A percentile compares a stretch with the other conserved stretches of the same genome.
Evolutionary conservation across 1,140 invertebrate species (phyloP).

Genomic region (Drosophila kepulauana): DNA sequence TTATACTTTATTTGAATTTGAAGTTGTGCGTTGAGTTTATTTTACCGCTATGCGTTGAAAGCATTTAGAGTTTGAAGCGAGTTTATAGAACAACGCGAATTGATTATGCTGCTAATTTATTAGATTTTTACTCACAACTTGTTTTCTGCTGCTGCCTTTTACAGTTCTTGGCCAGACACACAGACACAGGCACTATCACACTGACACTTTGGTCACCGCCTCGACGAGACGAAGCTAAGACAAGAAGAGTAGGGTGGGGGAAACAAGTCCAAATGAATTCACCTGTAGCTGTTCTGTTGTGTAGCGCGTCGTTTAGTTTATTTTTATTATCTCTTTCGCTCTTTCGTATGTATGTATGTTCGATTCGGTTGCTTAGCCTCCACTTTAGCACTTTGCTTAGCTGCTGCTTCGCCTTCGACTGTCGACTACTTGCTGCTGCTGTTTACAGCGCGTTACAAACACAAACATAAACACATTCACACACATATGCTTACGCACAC

Average conservation of each 20-base stretch:
- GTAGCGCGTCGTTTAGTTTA: slow-evolving; percentile 54
- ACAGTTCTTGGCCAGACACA: slow-evolving; percentile 48
- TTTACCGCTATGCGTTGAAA: slow-evolving; percentile 29
- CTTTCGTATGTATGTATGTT: slow-evolving; percentile 35
- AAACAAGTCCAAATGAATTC: slow-evolving; percentile 52
- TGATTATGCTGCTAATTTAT: slow-evolving; percentile 80
- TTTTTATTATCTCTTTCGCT: slow-evolving; percentile 35
- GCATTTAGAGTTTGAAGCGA: slow-evolving; percentile 8
- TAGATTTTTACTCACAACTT: slow-evolving; percentile 65
- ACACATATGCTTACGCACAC: slow-evolving; percentile 14
- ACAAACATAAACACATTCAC: slow-evolving; percentile 39
- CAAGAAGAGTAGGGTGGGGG: background rate
- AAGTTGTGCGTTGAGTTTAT: slow-evolving; percentile 9
- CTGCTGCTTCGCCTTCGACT: slow-evolving; percentile 45
- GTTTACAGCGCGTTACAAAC: slow-evolving; percentile 65
- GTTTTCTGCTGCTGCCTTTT: slow-evolving; percentile 59
- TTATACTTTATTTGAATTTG: slow-evolving; percentile 31
- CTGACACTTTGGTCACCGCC: slow-evolving; percentile 44
- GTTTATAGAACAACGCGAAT: slow-evolving; percentile 62
- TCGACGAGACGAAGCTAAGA: slow-evolving; percentile 11
- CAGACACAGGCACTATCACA: slow-evolving; percentile 19
- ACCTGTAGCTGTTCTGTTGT: slow-evolving; percentile 51
- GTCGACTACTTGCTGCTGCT: slow-evolving; percentile 61
- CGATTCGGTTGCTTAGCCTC: slow-evolving; percentile 61
- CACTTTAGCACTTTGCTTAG: slow-evolving; percentile 64